Percentiles rank a stretch among this genome's conserved stretches.
Conservation (phyloP, 2,113 vertebrate genomes). For the Perccottus glenii region DNA sequence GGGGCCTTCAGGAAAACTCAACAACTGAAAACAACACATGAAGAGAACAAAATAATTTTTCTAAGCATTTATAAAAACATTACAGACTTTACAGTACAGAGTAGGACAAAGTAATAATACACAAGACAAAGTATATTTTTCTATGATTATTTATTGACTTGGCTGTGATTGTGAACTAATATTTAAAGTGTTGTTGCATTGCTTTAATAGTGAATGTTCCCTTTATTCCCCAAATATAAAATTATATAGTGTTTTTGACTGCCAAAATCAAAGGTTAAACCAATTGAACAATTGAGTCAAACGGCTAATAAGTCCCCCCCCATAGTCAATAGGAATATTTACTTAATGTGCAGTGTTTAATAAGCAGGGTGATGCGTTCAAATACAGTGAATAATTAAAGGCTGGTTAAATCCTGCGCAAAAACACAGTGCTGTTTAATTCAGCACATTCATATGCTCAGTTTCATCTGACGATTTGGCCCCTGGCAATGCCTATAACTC, state of each 20-base stretch:
- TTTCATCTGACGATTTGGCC: slow-evolving; percentile 77
- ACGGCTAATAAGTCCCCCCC: slow-evolving; percentile 8
- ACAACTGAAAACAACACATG: not conserved
- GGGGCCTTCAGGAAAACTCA: not conserved
- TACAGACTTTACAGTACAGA: slow-evolving; percentile 9
- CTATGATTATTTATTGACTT: no score
- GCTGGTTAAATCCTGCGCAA: slow-evolving; percentile 44
- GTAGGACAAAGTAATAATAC: not conserved
- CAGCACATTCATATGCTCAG: slow-evolving; percentile 77
- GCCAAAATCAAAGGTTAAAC: not conserved
- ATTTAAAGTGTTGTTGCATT: no score
- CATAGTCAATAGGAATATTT: slow-evolving; percentile 17
- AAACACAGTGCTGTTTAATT: slow-evolving; percentile 63
- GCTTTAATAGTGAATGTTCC: no score
- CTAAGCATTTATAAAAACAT: no score
- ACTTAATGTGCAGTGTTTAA: slow-evolving; percentile 25
- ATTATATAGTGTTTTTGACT: no score
- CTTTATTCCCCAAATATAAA: no score
- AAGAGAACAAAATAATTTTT: not conserved
- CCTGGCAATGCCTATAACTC: slow-evolving; percentile 69
- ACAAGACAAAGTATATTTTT: no score
- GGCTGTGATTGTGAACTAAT: no score
- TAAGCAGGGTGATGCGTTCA: slow-evolving; percentile 50
- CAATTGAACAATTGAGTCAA: slow-evolving; percentile 31
- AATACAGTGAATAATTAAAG: slow-evolving; percentile 73